Percentiles rank a stretch among this genome's conserved stretches.
Evolutionary conservation across 2,113 vertebrate genomes (phyloP).

Genomic region (Glaucidium brasilianum): DNA sequence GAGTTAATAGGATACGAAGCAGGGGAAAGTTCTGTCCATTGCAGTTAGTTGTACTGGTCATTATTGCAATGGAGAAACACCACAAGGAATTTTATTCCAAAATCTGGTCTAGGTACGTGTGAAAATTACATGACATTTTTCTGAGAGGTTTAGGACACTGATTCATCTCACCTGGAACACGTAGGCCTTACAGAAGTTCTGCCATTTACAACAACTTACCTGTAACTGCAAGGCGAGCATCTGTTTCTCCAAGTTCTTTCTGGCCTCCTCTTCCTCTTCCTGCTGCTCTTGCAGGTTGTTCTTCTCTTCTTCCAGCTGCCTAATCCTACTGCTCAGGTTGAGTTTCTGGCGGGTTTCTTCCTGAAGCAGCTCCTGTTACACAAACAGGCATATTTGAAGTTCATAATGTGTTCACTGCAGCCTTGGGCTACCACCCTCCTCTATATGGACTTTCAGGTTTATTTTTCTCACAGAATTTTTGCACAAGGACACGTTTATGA

Average conservation of each 20-base stretch:
- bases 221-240: constrained; percentile 86
- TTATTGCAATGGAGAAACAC: neutral
- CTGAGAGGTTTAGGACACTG: neutral
- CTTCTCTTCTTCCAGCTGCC: constrained; percentile 95
- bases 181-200: neutral
- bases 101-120: rapidly evolving
- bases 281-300: constrained; percentile 92
- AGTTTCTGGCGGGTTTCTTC: constrained; percentile 97
- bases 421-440: neutral
- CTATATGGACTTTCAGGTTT: neutral
- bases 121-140: rapidly evolving
- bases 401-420: neutral
- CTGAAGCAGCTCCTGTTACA: constrained; percentile 88
- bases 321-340: constrained; percentile 90
- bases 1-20: neutral
- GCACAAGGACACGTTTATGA: neutral
- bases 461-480: neutral
- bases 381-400: neutral
- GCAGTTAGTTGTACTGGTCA: neutral
- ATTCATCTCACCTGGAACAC: rapidly evolving
- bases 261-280: constrained; percentile 93
- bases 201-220: constrained; percentile 63
- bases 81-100: neutral
- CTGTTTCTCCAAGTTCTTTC: constrained; percentile 92
- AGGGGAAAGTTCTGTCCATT: neutral